A percentile compares a stretch with the other conserved stretches of the same genome.
phyloP scores from a whole-genome alignment of 2,888 invertebrate genomes.

The Sesia apiformis region DNA sequence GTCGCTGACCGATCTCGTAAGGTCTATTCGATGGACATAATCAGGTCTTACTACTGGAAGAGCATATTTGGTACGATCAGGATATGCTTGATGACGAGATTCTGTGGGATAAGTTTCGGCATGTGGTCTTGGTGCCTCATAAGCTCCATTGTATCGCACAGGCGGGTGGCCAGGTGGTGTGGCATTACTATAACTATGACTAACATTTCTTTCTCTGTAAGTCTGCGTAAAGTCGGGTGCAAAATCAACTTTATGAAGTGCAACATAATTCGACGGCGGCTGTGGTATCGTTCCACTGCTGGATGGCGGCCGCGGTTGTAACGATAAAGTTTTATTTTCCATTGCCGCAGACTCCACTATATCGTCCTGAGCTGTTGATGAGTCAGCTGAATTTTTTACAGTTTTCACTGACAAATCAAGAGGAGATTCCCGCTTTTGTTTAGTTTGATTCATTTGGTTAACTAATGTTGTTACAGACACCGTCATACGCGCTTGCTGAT shows the following conservation, averaged over 20 bases:
- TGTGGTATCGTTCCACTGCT: constrained; percentile 31
- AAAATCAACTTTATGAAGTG: constrained; percentile 85
- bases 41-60: constrained; percentile 38
- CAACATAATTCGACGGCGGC: constrained; percentile 31
- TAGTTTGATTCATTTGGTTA: constrained; percentile 63
- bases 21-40: constrained; percentile 64
- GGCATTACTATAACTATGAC: constrained; percentile 24
- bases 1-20: constrained; percentile 45
- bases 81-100: constrained; percentile 46
- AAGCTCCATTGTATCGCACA: constrained; percentile 47
- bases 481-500: constrained; percentile 61
- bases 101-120: constrained; percentile 45
- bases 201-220: constrained; percentile 46
- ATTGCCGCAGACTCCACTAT: constrained; percentile 58
- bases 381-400: constrained; percentile 90
- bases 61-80: constrained; percentile 46
- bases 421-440: constrained; percentile 83
- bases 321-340: constrained; percentile 44
- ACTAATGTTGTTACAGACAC: constrained; percentile 66
- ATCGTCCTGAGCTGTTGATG: constrained; percentile 85
- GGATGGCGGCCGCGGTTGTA: constrained; percentile 43
- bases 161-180: constrained; percentile 29
- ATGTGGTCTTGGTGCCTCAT: constrained; percentile 36
- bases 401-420: constrained; percentile 92
- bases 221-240: constrained; percentile 80